Base-by-base conservation (phyloP, 2,888 invertebrate genomes). In the Helleia helle region DNA sequence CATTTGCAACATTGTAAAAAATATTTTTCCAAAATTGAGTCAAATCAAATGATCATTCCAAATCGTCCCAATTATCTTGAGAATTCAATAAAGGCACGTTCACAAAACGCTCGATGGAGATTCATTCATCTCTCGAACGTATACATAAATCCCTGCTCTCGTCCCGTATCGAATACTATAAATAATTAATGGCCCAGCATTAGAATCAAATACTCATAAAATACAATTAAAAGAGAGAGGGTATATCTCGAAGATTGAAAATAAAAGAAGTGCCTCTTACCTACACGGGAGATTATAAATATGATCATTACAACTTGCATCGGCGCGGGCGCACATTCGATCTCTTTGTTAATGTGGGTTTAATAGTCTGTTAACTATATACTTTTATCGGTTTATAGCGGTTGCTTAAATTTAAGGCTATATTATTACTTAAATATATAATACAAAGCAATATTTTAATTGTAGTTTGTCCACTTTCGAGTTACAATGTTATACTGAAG, bases 201-300 rank as follows among this genome's bases (percentile, higher is more conserved):
- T 83, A 83, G 83, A 85, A 85, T 85, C 84, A 83, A 83, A 84
- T 79, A 77, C 80, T 79, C 83, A 83, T 83, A 83, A 85, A 85
- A 84, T 81, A 85, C 83, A 85, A 84, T 85, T 81, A 83, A 83
- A 81, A 79, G 75, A 76, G 71, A 77, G 73, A 75, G 69, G 68
- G 65, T 67, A 73, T 69, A 75, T 71, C 67, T 74, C 65, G 60
- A 57, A 62, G 73, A 71, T 70, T 64, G 60, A 79, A 80, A 81
- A 81, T 73, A 79, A 81, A 77, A 76, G 70, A 79, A 67, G 51
- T 60, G 58, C 57, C 62, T 70, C 68, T 72, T 80, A 81, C 80
- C 80, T 76, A 79, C 80, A 71, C 65, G 71, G 64, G 71, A 71
- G 77, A 79, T 79, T 81, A 83, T 79, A 80, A 81, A 81, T 79